Evolutionary conservation across 2,113 vertebrate genomes (phyloP).

Genomic region (Muntiacus muntjak): DNA sequence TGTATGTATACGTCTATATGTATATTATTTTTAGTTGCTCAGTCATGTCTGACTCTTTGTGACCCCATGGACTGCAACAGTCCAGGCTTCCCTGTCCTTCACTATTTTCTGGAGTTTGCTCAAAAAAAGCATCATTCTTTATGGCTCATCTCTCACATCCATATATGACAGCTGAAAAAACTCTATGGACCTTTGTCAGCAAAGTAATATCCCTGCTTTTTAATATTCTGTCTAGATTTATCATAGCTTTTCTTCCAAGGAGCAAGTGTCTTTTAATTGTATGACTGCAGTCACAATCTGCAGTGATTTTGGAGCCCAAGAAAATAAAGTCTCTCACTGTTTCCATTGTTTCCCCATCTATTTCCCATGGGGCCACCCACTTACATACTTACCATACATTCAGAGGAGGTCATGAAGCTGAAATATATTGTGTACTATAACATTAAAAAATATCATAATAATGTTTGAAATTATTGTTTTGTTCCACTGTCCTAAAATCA

Average conservation of each 20-base stretch:
- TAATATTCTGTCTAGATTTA: neutral
- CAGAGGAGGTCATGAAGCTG: neutral
- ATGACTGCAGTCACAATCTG: neutral
- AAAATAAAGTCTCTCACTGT: neutral
- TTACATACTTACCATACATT: neutral
- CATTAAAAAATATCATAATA: neutral
- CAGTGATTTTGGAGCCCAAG: neutral
- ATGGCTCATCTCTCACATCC: neutral
- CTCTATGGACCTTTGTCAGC: neutral
- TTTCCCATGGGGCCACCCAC: neutral
- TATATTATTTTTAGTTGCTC: neutral
- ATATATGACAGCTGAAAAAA: neutral
- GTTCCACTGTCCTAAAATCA: neutral
- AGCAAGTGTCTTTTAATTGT: neutral
- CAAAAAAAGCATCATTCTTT: neutral
- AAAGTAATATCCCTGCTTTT: neutral
- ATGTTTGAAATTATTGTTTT: neutral
- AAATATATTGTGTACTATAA: neutral
- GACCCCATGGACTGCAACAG: neutral
- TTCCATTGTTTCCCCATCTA: neutral
- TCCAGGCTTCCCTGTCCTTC: neutral
- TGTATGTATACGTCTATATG: neutral
- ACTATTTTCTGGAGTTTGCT: neutral
- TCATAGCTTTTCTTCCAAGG: neutral
- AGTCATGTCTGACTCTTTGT: neutral